Evolutionary conservation across 2,888 invertebrate species (phyloP).

Genomic region (Tenthredo amoena): DNA sequence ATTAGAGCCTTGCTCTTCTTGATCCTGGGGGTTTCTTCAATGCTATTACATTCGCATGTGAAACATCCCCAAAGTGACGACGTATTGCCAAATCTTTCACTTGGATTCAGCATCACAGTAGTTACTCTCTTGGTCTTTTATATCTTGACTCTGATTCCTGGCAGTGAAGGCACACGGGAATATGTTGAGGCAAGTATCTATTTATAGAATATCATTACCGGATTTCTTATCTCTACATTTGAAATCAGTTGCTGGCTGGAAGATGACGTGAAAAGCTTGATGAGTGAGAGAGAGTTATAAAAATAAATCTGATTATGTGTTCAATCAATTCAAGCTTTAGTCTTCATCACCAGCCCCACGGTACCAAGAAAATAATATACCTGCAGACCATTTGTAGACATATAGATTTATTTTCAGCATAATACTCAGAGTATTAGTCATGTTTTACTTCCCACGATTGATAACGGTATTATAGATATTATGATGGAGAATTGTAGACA

Average conservation of each 20-base stretch:
- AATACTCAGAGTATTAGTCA: conserved; percentile 54
- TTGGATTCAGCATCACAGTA: conserved; percentile 83
- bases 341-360: not conserved
- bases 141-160: conserved; percentile 86
- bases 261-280: not conserved
- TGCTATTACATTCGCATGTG: conserved; percentile 83
- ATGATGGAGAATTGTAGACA: conserved; percentile 51
- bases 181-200: conserved; percentile 79
- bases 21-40: conserved; percentile 82
- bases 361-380: not conserved
- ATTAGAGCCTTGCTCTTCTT: conserved; percentile 84
- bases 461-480: conserved; percentile 46
- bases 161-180: conserved; percentile 77
- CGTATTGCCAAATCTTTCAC: conserved; percentile 76
- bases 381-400: conserved; percentile 55
- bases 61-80: conserved; percentile 68
- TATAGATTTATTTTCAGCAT: conserved; percentile 61
- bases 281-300: not conserved
- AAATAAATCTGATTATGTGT: not conserved
- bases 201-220: conserved; percentile 56
- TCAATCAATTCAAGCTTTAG: not conserved
- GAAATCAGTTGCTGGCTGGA: not conserved
- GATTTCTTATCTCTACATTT: conserved; percentile 49
- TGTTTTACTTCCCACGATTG: conserved; percentile 51
- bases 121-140: conserved; percentile 85